Percentiles rank a stretch among this genome's conserved stretches.
These are phyloP conservation scores for Arizona elegans DNA, from an alignment of 2,113 vertebrate species.

Conservation along the genomic window DNA sequence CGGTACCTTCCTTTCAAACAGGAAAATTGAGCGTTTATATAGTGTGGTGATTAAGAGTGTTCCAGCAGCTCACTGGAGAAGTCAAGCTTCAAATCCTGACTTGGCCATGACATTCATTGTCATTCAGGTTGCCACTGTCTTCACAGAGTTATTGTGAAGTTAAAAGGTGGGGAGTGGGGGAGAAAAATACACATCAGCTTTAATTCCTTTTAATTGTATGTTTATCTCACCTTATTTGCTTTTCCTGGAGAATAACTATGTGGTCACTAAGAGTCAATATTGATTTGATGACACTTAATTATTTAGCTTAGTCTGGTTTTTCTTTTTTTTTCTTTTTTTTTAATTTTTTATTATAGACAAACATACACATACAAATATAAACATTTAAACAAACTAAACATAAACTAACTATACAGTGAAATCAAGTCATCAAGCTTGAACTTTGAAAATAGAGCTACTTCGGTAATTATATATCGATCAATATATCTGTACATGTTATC, in stretches of 20 bases:
- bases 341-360: no score
- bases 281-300: no score
- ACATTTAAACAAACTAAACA: no score
- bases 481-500: no score
- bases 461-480: no score
- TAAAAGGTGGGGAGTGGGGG: background rate
- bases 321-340: no score
- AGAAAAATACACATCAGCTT: background rate
- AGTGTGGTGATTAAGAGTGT: background rate
- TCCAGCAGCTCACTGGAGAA: background rate
- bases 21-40: background rate
- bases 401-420: no score
- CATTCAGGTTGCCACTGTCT: background rate
- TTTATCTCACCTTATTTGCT: background rate
- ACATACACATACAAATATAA: no score
- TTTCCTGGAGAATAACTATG: background rate
- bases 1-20: background rate
- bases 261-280: background rate
- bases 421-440: no score
- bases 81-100: background rate
- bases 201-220: background rate
- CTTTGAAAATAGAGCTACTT: no score
- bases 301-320: no score
- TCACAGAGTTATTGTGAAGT: background rate
- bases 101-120: background rate